These are phyloP conservation scores for Corythornis vintsioides DNA, from an alignment of 2,113 vertebrate genomes.

Conservation along the genomic window DNA sequence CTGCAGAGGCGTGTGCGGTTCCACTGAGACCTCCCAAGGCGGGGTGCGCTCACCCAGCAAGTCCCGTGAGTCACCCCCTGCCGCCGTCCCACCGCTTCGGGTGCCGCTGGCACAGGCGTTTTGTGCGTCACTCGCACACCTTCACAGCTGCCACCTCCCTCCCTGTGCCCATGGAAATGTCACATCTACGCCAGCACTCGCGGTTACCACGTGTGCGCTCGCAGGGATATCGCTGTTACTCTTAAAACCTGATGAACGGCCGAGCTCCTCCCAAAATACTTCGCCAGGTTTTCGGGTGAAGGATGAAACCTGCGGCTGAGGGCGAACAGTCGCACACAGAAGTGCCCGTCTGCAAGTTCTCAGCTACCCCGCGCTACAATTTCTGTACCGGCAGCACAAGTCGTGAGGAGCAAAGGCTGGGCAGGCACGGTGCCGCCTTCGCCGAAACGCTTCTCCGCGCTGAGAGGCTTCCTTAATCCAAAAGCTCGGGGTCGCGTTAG, in stretches of 20 bases:
- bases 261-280: background rate
- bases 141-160: background rate
- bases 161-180: background rate
- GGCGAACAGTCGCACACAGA: too few relatives aligned
- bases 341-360: background rate
- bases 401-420: background rate
- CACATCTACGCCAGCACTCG: too few relatives aligned
- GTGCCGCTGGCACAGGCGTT: background rate
- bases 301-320: background rate
- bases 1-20: background rate
- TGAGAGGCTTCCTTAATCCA: too few relatives aligned
- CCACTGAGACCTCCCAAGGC: fast-evolving
- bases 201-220: background rate
- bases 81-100: background rate
- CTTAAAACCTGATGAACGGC: background rate
- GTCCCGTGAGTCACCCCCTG: background rate
- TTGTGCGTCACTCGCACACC: background rate
- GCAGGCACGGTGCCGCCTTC: background rate
- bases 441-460: background rate
- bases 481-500: too few relatives aligned
- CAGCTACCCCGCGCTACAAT: background rate
- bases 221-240: background rate
- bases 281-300: background rate
- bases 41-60: background rate
- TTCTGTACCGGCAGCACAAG: background rate